Base-by-base conservation (phyloP, 2,888 invertebrate species). In the Lasioglossum vierecki region DNA sequence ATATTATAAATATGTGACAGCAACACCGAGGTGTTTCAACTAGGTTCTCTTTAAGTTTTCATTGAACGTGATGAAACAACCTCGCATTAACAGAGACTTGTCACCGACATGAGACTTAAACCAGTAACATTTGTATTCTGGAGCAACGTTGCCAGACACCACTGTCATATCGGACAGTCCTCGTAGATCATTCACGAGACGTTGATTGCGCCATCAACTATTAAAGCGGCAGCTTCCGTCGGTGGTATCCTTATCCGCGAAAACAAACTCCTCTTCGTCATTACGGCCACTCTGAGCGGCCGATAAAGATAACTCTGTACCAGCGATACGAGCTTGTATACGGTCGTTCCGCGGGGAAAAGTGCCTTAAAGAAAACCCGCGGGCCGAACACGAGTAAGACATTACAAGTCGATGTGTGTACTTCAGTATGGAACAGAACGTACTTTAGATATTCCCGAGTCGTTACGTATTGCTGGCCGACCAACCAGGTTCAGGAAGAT, bases 371-470 rank as follows among this genome's bases (percentile, higher is more conserved):
- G 78, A 53, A 30, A 70, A 78, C 57, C 74, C 49, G 46, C 22
- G 39, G 35, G 70, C 72, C 18, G 26, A 39, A 76, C 71, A 49
- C 26, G 39, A 68, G 30, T 53, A 44, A 77, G 75, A 73, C 68
- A 30, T 74, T 74, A 44, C 73, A 70, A 49, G 70, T 71, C 79
- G 74, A 77, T 76, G 73, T 68, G 76, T 60, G 53, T 46, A 26
- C 49, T 39, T n/a, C 8, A 72, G 80, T 75, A 87, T 75, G 83
- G 60, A 88, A 77, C 82, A 73, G 57, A 73, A 75, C 74, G 39
- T 81, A 83, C 76, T 85, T 91, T 87, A 91, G 90, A 92, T 92
- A 91, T 92, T 89, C 88, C 74, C 84, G 88, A 91, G 88, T 81
- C 88, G 87, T 26, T 46, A 44, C 60, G 30, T 90, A 92, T 90